Base-by-base conservation (phyloP, 2,797 vertebrate species). In the Fistularia commersonii region DNA sequence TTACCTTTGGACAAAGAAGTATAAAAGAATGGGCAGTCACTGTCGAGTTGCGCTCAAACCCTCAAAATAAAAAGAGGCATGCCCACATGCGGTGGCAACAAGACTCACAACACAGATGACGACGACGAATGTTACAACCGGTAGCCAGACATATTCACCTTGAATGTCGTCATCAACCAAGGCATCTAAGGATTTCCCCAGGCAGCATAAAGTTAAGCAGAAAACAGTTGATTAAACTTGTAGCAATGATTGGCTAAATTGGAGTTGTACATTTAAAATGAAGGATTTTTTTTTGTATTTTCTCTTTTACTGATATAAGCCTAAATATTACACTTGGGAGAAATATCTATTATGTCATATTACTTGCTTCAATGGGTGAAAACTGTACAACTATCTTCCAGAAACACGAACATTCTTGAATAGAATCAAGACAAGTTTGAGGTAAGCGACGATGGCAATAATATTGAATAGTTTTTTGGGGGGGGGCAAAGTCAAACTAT, bases 111-210 rank as follows among this genome's bases (percentile, higher is more conserved):
- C 11, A 47, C 45, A 57, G 23, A 1, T 37, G 46, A 36, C 35
- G 63, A 36, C 67, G 74, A 5, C 42, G 33, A 54, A 9, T 55
- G 7, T 48, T 9, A n/a, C 14, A 13, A 31, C 32, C 11, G 53
- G 10, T 52, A 63, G 4, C 32, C 49, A 23, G 40, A 66, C n/a
- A 41, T 41, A 54, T 78, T 90, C 89, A 90, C 89, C 89, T 90
- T 87, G 82, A 74, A 82, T 8, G 57, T 81, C 76, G 59, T 77
- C 82, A 60, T 89, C 87, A 63, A 85, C 51, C 66, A 89, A 79
- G 48, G 78, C 81, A 39, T 89, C 89, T 90, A 81, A 72, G 68
- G 71, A 72, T 51, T 66, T 80, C 78, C 83, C 74, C 54, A 36
- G 60, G 85, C 62, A 82, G 87, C 83, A 64, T 57, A 66, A 80